Evolutionary conservation across 2,888 invertebrate species (phyloP).

Genomic region (Lycaena phlaeas): DNA sequence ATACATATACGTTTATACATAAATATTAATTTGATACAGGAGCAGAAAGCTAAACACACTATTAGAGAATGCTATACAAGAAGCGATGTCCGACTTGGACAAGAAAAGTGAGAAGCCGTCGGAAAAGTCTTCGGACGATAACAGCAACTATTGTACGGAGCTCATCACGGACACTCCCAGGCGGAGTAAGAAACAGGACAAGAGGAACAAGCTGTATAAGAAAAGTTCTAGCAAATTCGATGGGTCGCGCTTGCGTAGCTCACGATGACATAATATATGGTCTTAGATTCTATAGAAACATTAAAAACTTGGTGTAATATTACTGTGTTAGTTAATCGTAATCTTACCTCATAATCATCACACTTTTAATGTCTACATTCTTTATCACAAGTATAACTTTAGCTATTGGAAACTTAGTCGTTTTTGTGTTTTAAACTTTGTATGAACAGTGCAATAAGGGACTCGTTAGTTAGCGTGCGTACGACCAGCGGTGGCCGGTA

Average conservation of each 20-base stretch:
- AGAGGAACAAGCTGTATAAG: conserved; percentile 39
- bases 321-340: conserved; percentile 9
- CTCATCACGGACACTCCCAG: conserved; percentile 33
- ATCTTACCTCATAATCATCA: conserved; percentile 12
- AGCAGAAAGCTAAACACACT: conserved; percentile 93
- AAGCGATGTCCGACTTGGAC: conserved; percentile 92
- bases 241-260: conserved; percentile 62
- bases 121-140: conserved; percentile 12
- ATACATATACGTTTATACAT: conserved; percentile 9
- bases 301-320: conserved; percentile 3
- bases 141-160: conserved; percentile 17
- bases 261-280: conserved; percentile 54
- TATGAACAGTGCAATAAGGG: conserved; percentile 5
- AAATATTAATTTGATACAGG: conserved; percentile 63
- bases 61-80: conserved; percentile 92
- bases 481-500: neutral
- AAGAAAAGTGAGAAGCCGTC: conserved; percentile 63
- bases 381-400: conserved; percentile 9
- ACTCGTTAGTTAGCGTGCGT: neutral
- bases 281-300: conserved; percentile 24
- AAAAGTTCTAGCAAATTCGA: conserved; percentile 35
- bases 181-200: conserved; percentile 36
- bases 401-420: conserved; percentile 8
- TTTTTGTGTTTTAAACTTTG: neutral
- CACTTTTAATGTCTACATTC: conserved; percentile 10